Percentiles rank a stretch among this genome's conserved stretches.
Evolutionary conservation across 2,113 vertebrate genomes (phyloP).

Genomic region (Zosterops japonicus): DNA sequence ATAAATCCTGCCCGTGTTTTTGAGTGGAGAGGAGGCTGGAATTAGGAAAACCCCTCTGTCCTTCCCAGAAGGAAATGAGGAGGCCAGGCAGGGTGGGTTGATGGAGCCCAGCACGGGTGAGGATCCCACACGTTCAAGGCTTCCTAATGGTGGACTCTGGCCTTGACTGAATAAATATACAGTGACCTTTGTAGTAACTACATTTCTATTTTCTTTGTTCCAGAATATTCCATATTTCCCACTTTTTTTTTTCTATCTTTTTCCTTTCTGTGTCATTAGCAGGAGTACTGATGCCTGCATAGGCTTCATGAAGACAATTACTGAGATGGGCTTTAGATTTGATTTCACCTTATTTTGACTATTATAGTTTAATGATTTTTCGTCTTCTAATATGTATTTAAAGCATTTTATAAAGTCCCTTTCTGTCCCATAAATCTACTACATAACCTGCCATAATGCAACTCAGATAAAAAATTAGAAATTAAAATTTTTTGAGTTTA

Average conservation of each 20-base stretch:
- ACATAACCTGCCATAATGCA: not conserved
- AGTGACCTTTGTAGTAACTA: not conserved
- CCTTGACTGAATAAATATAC: not conserved
- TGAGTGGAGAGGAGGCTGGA: not conserved
- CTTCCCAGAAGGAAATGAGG: not conserved
- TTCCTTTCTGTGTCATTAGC: not conserved
- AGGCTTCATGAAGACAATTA: not conserved
- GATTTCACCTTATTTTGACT: not conserved
- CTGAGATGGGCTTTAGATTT: not conserved
- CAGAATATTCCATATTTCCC: not conserved
- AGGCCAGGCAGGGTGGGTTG: not conserved
- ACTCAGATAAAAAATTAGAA: not conserved
- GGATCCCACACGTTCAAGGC: not conserved
- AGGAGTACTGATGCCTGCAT: not conserved
- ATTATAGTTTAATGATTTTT: not conserved
- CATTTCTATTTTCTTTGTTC: not conserved
- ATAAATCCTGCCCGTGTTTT: not conserved
- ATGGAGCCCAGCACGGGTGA: fast-evolving
- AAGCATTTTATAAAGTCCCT: not conserved
- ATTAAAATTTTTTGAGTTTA: not conserved
- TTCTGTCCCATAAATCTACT: not conserved
- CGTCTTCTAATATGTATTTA: not conserved
- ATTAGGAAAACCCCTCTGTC: fast-evolving
- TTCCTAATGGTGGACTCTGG: not conserved
- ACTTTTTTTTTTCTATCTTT: not conserved